phyloP scores from a whole-genome alignment of 2,797 vertebrate species.

The Pseudomugil gertrudae region DNA sequence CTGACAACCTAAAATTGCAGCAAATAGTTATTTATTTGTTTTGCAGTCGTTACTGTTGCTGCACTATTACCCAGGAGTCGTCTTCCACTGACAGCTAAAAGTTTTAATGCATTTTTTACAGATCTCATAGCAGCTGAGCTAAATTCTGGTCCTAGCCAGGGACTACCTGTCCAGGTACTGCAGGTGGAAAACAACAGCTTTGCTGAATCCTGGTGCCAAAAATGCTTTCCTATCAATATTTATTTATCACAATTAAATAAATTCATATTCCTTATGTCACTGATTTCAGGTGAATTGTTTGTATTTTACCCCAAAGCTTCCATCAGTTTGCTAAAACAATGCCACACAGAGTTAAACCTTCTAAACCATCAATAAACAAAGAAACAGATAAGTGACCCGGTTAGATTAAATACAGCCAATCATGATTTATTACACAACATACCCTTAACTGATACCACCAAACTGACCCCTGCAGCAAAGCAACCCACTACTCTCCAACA shows the following conservation, averaged over 20 bases:
- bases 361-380: background rate
- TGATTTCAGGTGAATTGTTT: background rate
- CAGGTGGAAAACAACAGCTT: too few species aligned
- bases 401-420: background rate
- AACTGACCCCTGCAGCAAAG: background rate
- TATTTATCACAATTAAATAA: too few species aligned
- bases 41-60: background rate
- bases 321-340: background rate
- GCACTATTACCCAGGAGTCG: background rate
- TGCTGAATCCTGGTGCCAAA: too few species aligned
- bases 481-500: too few species aligned
- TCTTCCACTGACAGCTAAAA: background rate
- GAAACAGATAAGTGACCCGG: conserved; percentile 6
- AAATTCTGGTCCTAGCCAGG: background rate
- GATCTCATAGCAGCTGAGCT: background rate
- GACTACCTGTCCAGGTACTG: too few species aligned
- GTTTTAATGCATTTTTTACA: background rate
- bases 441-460: background rate
- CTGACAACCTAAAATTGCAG: background rate
- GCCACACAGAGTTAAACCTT: background rate
- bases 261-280: background rate
- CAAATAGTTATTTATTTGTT: background rate
- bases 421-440: conserved; percentile 7
- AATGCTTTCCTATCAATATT: too few species aligned
- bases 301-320: background rate